Base-by-base conservation (phyloP, 2,797 vertebrate species). In the Naso thynnoides region DNA sequence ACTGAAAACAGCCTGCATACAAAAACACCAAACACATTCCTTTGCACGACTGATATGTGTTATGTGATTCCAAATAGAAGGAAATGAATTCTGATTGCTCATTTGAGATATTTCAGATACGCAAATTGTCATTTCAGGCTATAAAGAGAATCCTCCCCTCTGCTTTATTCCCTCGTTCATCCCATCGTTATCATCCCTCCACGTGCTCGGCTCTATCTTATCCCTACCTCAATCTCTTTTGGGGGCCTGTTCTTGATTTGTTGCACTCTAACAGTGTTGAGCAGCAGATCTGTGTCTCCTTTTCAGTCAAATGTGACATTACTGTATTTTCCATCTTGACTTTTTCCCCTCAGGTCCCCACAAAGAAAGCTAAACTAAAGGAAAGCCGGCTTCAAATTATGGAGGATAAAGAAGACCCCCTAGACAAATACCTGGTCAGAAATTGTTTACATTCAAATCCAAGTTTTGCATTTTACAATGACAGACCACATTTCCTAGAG, bases 381-480 rank as follows among this genome's bases (percentile, higher is more conserved):
- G 85, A 92, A 38, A 85, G 85, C 41, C 82, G 66, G 19, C 75
- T 84, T 6, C 84, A 88, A 10, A 69, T 88, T 50, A 89, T 91
- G 88, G 81, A 85, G 5, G 74, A 84, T 2, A 54, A 71, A 16
- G 86, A 89, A 72, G 89, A 93, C 47, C 53, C 79, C 11, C 31
- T 94, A 66, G 83, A 91, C 66, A 93, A 67, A 83, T 94, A 89
- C 50, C 58, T 88, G 92, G 94, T 95, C n/a, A 88, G 91, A 67
- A 58, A 44, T 16, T 10, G 8, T 36, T 36, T 36, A 36, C 33
- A 10, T 56, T 18, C 31, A 4, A 10, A 41, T 8, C 26, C 16
- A 21, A 29, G 14, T 27, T 13, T 27, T 27, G 16, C 38, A 26
- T 24, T 6, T 54, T 23, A 6, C 2, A 54, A 19, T 2, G 10